Evolutionary conservation across 2,888 invertebrate genomes (phyloP).

Genomic region (Drosophila nigricruria): DNA sequence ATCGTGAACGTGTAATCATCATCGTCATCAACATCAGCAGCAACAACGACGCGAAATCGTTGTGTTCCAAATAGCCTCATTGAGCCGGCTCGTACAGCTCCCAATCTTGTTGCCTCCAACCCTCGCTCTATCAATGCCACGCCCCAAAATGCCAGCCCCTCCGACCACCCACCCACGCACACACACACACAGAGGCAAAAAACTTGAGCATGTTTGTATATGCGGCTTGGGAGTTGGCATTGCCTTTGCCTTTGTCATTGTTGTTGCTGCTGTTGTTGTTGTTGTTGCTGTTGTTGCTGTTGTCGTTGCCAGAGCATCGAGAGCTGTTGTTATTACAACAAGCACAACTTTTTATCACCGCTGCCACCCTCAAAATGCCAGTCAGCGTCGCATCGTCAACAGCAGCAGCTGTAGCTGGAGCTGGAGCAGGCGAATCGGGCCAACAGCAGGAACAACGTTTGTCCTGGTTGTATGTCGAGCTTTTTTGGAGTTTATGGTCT

Average conservation of each 20-base stretch:
- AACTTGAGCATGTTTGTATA: conserved; percentile 55
- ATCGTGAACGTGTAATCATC: conserved; percentile 76
- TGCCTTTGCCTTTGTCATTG: conserved; percentile 38
- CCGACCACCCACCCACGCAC: conserved; percentile 6
- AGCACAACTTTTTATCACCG: conserved; percentile 79
- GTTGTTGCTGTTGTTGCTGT: conserved; percentile 27
- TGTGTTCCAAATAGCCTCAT: conserved; percentile 83
- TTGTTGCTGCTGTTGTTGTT: conserved; percentile 10
- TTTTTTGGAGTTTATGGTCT: conserved; percentile 72
- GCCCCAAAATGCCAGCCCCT: conserved; percentile 27
- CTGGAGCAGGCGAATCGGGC: conserved; percentile 12
- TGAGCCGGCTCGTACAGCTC: conserved; percentile 60
- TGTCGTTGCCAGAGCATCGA: conserved; percentile 59
- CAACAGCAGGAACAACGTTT: conserved; percentile 57
- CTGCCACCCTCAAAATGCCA: conserved; percentile 76
- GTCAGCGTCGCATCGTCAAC: conserved; percentile 77
- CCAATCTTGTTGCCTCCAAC: conserved; percentile 21
- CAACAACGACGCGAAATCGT: conserved; percentile 70
- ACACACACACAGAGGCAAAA: conserved; percentile 18
- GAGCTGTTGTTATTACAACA: conserved; percentile 76
- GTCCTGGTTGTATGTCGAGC: conserved; percentile 68
- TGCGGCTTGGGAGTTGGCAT: conserved; percentile 56
- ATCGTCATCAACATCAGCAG: conserved; percentile 67
- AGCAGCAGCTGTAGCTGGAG: conserved; percentile 43
- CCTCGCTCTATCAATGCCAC: conserved; percentile 45